Percentiles rank a stretch among this genome's conserved stretches.
phyloP scores from a whole-genome alignment of 2,888 invertebrate species.

The Coleophora flavipennella region DNA sequence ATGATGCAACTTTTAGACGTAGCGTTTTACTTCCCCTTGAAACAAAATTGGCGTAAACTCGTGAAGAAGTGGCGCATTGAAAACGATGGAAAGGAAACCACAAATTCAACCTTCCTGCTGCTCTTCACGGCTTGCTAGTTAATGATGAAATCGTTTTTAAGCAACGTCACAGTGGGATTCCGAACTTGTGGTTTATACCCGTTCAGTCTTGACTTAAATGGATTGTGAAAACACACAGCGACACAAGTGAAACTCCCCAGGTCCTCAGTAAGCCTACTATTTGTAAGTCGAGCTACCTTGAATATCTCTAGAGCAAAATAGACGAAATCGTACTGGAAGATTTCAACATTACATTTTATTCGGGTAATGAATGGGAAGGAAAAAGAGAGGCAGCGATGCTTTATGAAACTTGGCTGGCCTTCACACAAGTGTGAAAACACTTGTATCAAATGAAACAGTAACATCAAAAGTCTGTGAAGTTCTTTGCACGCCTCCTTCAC shows the following conservation, averaged over 20 bases:
- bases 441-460: background rate
- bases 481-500: background rate
- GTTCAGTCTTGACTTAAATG: slow-evolving; percentile 11
- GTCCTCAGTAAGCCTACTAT: background rate
- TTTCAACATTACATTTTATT: background rate
- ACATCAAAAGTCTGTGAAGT: background rate
- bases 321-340: background rate
- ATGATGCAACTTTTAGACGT: slow-evolving; percentile 13
- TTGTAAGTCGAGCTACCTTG: slow-evolving; percentile 4
- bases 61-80: slow-evolving; percentile 16
- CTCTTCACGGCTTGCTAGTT: slow-evolving; percentile 11
- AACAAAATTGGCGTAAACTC: slow-evolving; percentile 10
- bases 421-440: background rate
- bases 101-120: slow-evolving; percentile 14
- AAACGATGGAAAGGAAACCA: slow-evolving; percentile 17
- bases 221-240: background rate
- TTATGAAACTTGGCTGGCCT: background rate
- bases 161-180: slow-evolving; percentile 15
- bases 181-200: slow-evolving; percentile 15
- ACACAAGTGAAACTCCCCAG: background rate
- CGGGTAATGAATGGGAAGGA: background rate
- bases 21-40: slow-evolving; percentile 10
- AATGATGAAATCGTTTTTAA: slow-evolving; percentile 9
- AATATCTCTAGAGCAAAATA: slow-evolving; percentile 1
- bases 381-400: background rate